Base-by-base conservation (phyloP, 2,797 vertebrate genomes). In the Leptodactylus fallax region DNA sequence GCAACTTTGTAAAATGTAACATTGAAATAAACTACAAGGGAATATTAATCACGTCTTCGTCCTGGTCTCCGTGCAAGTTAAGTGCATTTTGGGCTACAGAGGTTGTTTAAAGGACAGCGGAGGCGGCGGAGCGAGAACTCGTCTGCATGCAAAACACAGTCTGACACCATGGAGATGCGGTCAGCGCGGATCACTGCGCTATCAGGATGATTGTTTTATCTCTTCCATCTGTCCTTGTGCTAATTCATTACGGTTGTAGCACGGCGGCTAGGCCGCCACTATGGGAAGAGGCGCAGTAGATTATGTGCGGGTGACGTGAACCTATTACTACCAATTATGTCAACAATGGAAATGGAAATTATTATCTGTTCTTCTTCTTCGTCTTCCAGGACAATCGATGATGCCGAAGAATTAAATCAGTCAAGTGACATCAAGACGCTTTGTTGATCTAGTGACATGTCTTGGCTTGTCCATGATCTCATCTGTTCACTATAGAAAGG, bases 121-220 rank as follows among this genome's bases (percentile, higher is more conserved):
- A 91, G 80, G 89, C 36, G 36, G 36, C 90, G 87, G 91, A 92
- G 92, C 1, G 79, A 17, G 56, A 94, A 89, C 89, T 36, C 7
- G 58, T 89, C 87, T 90, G 74, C 83, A 87, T 91, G 87, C 86
- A 91, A 93, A 93, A 88, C 81, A 89, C 56, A 0, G 83, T 49
- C 81, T 86, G 87, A 92, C 89, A 77, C 88, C 74, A 74, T 78
- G 56, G 71, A 63, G 82, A 84, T 89, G 87, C 92, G 92, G 85
- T 84, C 61, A 90, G 83, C 79, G 89, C 65, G 85, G 86, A 49
- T 78, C 84, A 81, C 74, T 87, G 55, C 51, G 45, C 60, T 36
- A 79, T 84, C 63, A 19, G 47, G 51, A n/a, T 17, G 49, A 56
- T 81, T 58, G 81, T 58, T 36, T 81, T 83, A 89, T 78, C 83